Percentiles rank a stretch among this genome's conserved stretches.
These are phyloP conservation scores for Opisthocomus hoazin DNA, from an alignment of 2,113 vertebrate species.

Conservation along the genomic window DNA sequence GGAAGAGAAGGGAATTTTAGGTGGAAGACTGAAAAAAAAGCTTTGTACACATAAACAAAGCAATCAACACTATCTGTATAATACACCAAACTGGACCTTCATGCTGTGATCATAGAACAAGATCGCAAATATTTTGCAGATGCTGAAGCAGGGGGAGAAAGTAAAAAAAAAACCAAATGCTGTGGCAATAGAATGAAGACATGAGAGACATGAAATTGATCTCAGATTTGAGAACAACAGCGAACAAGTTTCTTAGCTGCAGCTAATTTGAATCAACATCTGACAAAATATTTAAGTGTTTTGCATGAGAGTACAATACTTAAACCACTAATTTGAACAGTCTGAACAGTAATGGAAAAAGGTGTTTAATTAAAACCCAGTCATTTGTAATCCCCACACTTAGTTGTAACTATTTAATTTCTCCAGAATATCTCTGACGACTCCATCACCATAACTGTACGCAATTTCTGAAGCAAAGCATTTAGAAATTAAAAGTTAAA, in stretches of 20 bases:
- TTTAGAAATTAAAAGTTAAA: neutral
- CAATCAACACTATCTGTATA: neutral
- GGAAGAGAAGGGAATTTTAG: conserved; percentile 56
- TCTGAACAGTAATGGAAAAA: conserved; percentile 41
- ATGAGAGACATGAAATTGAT: neutral
- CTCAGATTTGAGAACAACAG: conserved; percentile 26
- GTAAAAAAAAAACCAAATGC: neutral
- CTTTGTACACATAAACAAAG: neutral
- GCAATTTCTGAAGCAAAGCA: neutral
- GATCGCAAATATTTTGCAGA: neutral
- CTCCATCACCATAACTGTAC: neutral
- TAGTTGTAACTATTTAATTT: conserved; percentile 8
- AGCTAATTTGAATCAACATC: conserved; percentile 38
- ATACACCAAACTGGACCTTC: neutral
- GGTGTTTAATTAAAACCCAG: conserved; percentile 56
- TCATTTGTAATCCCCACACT: conserved; percentile 21
- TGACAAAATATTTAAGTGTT: conserved; percentile 47
- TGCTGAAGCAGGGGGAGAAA: neutral
- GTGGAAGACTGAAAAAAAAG: conserved; percentile 19
- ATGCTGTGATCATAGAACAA: neutral
- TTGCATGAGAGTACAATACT: conserved; percentile 15
- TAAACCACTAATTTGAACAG: conserved; percentile 55
- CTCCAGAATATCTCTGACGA: neutral
- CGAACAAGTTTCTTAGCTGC: conserved; percentile 15
- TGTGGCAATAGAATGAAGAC: neutral